Evolutionary conservation across 2,888 invertebrate genomes (phyloP), one percentile per base, ranked within the genome.

Genomic region (Torymus tubicola): DNA sequence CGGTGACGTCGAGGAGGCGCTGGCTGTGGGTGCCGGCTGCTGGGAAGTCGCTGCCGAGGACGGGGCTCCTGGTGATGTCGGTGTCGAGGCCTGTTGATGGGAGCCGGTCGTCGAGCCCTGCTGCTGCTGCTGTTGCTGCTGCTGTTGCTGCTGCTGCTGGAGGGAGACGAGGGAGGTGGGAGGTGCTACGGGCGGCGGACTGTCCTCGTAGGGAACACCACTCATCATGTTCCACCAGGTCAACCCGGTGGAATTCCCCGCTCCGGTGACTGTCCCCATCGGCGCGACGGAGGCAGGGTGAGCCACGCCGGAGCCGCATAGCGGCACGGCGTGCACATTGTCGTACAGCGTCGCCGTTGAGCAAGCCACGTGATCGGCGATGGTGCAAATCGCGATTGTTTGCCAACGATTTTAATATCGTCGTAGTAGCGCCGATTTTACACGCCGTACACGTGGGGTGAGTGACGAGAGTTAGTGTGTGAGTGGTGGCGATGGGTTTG

Each of bases 291-390:
- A 89, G 88, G 90, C 90, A 90, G 90, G 90, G 86, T 90, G 90
- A 87, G 89, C 90, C 88, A 90, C 90, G 90, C 90, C 91, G 88
- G 91, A 87, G 90, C 90, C 91, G 90, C 91, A 90, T 85, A 90
- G 94, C 93, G 94, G 94, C 92, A 93, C 93, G 93, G 93, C 93
- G 93, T 93, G 93, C 92, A 93, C 93, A 94, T 95, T 95, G 94
- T 95, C 95, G 94, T 95, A 95, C 94, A 95, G 94, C 93, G 95
- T 94, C 94, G 95, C 94, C 94, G 95, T 93, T 92, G 93, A 95
- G 94, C 95, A 94, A 93, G 93, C 95, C 95, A 94, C 95, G 94
- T 94, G 94, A 94, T 93, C 93, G 92, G 92, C 92, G 93, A 93
- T 93, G 92, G 93, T 93, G 92, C 93, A 93, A 93, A 93, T 93